Conservation (phyloP, 2,888 invertebrate species). For the Amphipoea oculea region DNA sequence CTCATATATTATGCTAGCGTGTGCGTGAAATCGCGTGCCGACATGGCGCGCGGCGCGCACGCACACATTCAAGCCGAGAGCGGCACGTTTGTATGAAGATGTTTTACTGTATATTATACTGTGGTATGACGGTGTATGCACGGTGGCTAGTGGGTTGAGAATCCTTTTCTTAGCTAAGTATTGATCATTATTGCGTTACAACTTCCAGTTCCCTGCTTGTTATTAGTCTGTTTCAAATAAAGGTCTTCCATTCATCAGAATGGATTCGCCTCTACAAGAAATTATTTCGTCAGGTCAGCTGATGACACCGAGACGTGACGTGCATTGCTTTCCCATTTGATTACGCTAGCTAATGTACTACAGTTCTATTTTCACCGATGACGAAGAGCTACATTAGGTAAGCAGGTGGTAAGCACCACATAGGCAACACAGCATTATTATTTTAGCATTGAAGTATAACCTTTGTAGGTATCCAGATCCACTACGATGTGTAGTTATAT, state of each 20-base stretch:
- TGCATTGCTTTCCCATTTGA: constrained; percentile 23
- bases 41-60: no score
- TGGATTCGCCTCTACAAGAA: not conserved
- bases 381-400: not conserved
- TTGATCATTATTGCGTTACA: not conserved
- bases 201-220: not conserved
- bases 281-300: not conserved
- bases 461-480: not conserved
- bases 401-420: not conserved
- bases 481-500: no score
- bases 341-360: not conserved
- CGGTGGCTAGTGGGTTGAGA: not conserved
- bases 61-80: no score
- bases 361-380: constrained; percentile 23
- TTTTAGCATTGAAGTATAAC: not conserved
- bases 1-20: no score
- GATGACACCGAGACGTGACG: constrained; percentile 23
- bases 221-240: not conserved
- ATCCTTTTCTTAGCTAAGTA: not conserved
- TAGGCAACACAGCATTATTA: not conserved
- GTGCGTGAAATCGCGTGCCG: no score
- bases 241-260: not conserved
- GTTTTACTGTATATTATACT: no score
- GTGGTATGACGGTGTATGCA: not conserved
- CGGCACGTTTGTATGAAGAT: no score